Evolutionary conservation across 2,113 vertebrate genomes (phyloP).

Genomic region (Ranitomeya imitator): DNA sequence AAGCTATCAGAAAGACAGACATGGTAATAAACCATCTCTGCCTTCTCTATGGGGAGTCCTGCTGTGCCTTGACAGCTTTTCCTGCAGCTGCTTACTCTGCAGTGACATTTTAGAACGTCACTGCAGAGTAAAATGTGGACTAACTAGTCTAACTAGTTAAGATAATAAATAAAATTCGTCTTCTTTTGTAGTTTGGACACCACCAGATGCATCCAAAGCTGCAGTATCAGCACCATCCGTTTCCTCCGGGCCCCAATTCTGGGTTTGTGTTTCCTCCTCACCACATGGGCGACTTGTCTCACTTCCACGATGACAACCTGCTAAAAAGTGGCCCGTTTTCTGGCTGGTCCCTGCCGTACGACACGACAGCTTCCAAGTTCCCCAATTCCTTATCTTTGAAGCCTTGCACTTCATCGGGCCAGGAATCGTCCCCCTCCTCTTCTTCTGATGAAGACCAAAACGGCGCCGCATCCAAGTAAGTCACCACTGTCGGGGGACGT

Average conservation of each 20-base stretch:
- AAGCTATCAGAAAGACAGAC: too few species aligned
- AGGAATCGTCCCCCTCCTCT: constrained; percentile 84
- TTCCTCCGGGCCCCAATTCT: constrained; percentile 73
- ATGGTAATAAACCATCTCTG: too few species aligned
- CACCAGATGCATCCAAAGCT: constrained; percentile 76
- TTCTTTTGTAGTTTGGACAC: constrained; percentile 65
- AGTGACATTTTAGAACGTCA: too few species aligned
- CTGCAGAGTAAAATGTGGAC: too few species aligned
- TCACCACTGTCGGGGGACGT: neutral
- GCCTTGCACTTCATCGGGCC: constrained; percentile 72
- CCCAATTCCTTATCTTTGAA: constrained; percentile 76
- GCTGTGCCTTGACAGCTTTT: too few species aligned
- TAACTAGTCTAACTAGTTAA: neutral
- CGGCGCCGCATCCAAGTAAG: constrained; percentile 83
- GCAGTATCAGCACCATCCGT: constrained; percentile 79
- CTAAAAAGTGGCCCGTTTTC: constrained; percentile 79
- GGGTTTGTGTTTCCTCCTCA: constrained; percentile 78
- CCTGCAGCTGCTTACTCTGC: too few species aligned
- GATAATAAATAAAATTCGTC: neutral
- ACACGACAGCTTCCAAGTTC: constrained; percentile 75
- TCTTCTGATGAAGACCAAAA: constrained; percentile 88
- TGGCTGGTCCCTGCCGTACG: constrained; percentile 84
- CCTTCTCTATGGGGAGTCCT: too few species aligned
- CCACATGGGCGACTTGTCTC: constrained; percentile 64
- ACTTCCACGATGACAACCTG: constrained; percentile 79